Evolutionary conservation across 2,797 vertebrate species (phyloP).

Genomic region (Muscicapa comitata): DNA sequence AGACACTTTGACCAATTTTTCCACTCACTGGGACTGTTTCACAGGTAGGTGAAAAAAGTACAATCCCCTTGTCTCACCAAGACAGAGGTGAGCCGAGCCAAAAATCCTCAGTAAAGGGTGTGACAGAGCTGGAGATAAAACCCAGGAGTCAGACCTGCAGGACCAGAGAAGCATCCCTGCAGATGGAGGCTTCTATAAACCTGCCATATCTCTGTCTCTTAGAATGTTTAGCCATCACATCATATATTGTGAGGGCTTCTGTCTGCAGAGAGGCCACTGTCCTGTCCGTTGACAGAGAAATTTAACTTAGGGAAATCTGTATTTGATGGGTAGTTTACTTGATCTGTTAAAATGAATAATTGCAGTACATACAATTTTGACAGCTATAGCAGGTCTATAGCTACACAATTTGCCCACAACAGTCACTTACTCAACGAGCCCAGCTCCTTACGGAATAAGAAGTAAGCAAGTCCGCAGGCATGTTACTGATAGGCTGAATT

Average conservation of each 20-base stretch:
- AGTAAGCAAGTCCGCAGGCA: too few relatives aligned
- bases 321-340: not conserved
- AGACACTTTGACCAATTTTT: not conserved
- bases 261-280: not conserved
- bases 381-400: too few relatives aligned
- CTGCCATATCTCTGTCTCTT: not conserved
- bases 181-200: rapidly evolving
- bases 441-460: too few relatives aligned
- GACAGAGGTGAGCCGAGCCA: not conserved
- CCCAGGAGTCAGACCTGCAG: not conserved
- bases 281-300: not conserved
- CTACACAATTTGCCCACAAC: too few relatives aligned
- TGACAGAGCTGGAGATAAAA: not conserved
- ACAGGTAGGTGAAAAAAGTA: not conserved
- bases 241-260: rapidly evolving
- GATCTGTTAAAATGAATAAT: not conserved
- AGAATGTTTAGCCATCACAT: not conserved
- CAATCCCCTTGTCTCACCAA: not conserved
- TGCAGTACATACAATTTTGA: not conserved
- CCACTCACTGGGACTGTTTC: not conserved
- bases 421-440: too few relatives aligned
- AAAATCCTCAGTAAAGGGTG: not conserved
- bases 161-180: not conserved
- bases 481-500: too few relatives aligned
- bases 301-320: not conserved